Conservation (phyloP, 2,888 invertebrate genomes). For the Andrena flavipes region DNA sequence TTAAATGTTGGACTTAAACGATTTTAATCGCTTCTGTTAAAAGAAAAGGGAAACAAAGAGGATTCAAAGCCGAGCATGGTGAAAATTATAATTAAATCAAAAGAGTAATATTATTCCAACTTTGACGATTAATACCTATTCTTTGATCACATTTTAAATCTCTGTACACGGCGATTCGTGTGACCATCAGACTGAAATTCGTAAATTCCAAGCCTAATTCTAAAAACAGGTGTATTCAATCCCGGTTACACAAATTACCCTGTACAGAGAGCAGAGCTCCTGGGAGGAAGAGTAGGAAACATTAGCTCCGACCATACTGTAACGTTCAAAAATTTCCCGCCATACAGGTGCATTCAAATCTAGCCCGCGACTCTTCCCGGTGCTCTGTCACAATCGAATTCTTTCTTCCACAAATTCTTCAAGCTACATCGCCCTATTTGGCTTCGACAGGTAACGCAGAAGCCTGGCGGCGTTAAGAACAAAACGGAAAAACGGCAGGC, state of each 20-base stretch:
- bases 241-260: conserved; percentile 28
- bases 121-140: conserved; percentile 45
- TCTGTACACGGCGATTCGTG: conserved; percentile 33
- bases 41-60: conserved; percentile 1
- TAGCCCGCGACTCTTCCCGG: conserved; percentile 42
- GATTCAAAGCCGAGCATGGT: conserved; percentile 24
- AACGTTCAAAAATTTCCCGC: conserved; percentile 17
- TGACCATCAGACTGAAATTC: not conserved
- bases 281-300: conserved; percentile 36
- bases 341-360: conserved; percentile 24
- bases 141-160: conserved; percentile 31
- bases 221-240: not conserved
- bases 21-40: conserved; percentile 50
- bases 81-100: conserved; percentile 55
- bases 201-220: not conserved
- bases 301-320: conserved; percentile 15
- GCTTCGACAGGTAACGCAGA: conserved; percentile 70
- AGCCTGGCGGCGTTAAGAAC: conserved; percentile 59
- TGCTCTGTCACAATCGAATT: conserved; percentile 18
- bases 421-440: conserved; percentile 37
- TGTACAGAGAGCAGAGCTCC: conserved; percentile 38
- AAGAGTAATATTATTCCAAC: conserved; percentile 45
- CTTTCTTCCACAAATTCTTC: not conserved
- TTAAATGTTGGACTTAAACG: conserved; percentile 52
- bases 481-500: conserved; percentile 71